Conservation (phyloP, 1,140 invertebrate genomes). For the Leptinotarsa defecta region DNA sequence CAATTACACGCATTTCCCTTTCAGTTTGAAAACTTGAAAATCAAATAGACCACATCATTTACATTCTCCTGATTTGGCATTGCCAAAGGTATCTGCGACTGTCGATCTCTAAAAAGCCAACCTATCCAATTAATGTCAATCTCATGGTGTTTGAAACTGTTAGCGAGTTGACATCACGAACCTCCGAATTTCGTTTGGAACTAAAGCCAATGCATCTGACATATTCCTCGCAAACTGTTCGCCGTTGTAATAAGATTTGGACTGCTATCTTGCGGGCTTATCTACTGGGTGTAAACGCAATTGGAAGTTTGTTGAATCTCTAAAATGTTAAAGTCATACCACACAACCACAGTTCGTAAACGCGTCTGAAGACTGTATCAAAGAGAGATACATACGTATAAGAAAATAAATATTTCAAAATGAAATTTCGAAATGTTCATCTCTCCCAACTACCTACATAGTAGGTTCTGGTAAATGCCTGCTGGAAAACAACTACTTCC, state of each 20-base stretch:
- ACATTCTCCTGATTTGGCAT: conserved; percentile 2
- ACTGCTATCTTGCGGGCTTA: too few relatives aligned
- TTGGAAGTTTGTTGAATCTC: too few relatives aligned
- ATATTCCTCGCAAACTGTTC: background rate
- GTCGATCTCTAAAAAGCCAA: background rate
- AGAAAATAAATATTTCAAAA: too few relatives aligned
- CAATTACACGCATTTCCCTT: background rate
- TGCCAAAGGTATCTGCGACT: background rate
- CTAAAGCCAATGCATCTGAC: background rate
- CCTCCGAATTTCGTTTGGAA: background rate
- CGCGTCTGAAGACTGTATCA: too few relatives aligned
- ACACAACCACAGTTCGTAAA: too few relatives aligned
- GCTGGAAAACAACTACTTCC: too few relatives aligned
- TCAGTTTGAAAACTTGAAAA: background rate
- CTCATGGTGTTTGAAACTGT: background rate
- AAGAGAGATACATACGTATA: too few relatives aligned
- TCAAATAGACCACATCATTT: conserved; percentile 3
- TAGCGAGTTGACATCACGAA: background rate
- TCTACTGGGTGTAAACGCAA: too few relatives aligned
- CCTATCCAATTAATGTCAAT: conserved; percentile 8
- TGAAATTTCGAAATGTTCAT: too few relatives aligned
- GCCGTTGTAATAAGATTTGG: background rate
- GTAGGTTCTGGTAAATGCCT: too few relatives aligned
- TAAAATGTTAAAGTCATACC: too few relatives aligned
- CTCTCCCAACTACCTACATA: too few relatives aligned